Evolutionary conservation across 2,797 vertebrate genomes (phyloP), one percentile per base, ranked within the genome.

Genomic region (Sciurus vulgaris): DNA sequence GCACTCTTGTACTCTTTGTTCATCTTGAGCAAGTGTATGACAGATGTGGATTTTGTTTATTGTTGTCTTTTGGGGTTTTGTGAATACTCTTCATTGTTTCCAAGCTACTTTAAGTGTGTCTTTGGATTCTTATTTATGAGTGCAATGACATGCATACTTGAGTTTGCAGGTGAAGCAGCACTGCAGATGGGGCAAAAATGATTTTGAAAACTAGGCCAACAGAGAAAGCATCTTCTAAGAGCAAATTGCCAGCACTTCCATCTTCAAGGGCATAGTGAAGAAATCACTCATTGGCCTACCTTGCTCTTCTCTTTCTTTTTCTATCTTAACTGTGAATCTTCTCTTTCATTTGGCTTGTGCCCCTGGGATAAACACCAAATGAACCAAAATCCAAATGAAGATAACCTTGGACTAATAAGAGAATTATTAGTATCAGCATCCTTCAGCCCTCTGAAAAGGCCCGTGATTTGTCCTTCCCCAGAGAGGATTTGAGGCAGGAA

Each of bases 201-300:
- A 20, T 85, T 85, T 51, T 30, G 85, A 51, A 96, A 82, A 83
- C 3, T 6, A 30, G 0, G 10, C 35, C 7, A 22, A 65, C 33
- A 38, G 38, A 26, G 44, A 72, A 22, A 70, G 20, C 76, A 13
- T 5, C 2, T 28, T 44, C 26, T 63, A 24, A 8, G 69, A 85
- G 73, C 3, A 51, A 74, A 6, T 10, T 35, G 38, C 89, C 84
- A 35, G 49, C 30, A 33, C 67, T 77, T 41, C 9, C 47, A 24
- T 1, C 12, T 67, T 72, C 63, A 61, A 33, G 41, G 10, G 28
- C 47, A 47, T 15, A 8, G 47, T 56, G 38, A n/a, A 73, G 30
- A 0, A 74, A 33, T 49, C 2, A 1, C 9, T 69, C 2, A 0
- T 3, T 7, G 30, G 13, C 63, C 8, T 22, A 61, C 76, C 89